Evolutionary conservation across 2,797 vertebrate genomes (phyloP).

Genomic region (Gastrophryne carolinensis): DNA sequence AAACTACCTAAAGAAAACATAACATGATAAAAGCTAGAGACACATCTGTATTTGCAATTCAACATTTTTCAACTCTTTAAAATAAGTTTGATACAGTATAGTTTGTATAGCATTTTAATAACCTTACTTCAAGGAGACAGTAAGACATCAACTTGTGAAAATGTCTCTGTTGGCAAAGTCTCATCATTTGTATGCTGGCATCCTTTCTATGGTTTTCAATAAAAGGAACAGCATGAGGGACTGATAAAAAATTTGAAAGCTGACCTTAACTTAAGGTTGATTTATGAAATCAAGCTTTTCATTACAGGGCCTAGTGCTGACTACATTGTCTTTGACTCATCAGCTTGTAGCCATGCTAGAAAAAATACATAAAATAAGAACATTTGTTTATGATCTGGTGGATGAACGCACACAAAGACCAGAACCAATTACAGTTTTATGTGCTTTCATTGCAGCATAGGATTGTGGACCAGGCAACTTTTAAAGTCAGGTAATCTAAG

Average conservation of each 20-base stretch:
- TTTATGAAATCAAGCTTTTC: constrained; percentile 90
- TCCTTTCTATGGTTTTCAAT: constrained; percentile 70
- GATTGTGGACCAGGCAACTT: neutral
- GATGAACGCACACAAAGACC: constrained; percentile 33
- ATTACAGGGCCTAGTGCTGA: constrained; percentile 90
- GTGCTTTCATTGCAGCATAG: constrained; percentile 12
- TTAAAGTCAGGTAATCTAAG: too few relatives aligned
- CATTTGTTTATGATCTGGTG: constrained; percentile 51
- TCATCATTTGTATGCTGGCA: constrained; percentile 69
- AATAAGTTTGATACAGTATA: too few relatives aligned
- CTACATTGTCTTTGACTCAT: constrained; percentile 83
- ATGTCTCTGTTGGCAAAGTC: constrained; percentile 59
- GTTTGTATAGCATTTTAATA: constrained; percentile 13
- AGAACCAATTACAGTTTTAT: constrained; percentile 24
- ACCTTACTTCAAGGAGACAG: constrained; percentile 64
- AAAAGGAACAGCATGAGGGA: constrained; percentile 66
- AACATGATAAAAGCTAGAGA: too few relatives aligned
- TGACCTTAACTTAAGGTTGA: constrained; percentile 87
- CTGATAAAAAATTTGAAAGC: constrained; percentile 83
- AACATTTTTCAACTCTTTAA: too few relatives aligned
- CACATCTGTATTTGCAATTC: too few relatives aligned
- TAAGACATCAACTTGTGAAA: constrained; percentile 52
- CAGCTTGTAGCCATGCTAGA: constrained; percentile 59
- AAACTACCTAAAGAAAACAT: too few relatives aligned
- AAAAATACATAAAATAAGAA: constrained; percentile 64